Evolutionary conservation across 2,888 invertebrate species (phyloP).

Genomic region (Drosophila hamatofila): DNA sequence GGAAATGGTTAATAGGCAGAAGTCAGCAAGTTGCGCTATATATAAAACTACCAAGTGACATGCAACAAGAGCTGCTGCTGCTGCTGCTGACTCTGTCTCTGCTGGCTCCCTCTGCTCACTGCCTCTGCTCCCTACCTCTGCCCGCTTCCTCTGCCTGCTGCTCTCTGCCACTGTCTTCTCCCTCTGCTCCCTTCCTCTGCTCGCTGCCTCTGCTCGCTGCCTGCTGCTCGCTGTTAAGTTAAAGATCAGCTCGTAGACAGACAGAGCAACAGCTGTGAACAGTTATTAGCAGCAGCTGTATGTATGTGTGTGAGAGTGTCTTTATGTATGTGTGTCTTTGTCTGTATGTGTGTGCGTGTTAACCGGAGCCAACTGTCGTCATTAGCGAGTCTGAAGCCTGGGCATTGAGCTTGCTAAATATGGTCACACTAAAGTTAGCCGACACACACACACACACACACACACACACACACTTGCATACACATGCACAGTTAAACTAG

Average conservation of each 20-base stretch:
- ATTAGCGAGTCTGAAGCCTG: constrained; percentile 57
- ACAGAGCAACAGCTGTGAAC: constrained; percentile 58
- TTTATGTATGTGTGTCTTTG: constrained; percentile 17
- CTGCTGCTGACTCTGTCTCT: not conserved
- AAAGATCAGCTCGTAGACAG: constrained; percentile 47
- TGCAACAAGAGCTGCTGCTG: constrained; percentile 44
- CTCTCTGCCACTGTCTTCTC: not conserved
- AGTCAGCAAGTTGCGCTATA: constrained; percentile 32
- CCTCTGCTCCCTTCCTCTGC: not conserved
- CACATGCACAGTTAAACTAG: constrained; percentile 39
- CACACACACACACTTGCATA: constrained; percentile 13
- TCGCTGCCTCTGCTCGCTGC: not conserved
- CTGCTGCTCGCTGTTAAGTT: constrained; percentile 22
- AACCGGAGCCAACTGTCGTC: constrained; percentile 68
- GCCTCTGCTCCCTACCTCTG: not conserved
- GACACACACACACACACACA: constrained; percentile 41
- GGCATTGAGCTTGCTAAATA: constrained; percentile 79
- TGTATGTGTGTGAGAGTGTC: constrained; percentile 12
- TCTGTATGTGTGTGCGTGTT: constrained; percentile 21
- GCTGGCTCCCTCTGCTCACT: not conserved
- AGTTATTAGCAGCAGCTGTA: constrained; percentile 49
- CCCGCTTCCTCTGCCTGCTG: not conserved
- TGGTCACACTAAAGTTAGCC: constrained; percentile 80
- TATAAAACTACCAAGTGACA: constrained; percentile 55
- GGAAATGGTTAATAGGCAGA: constrained; percentile 27